Conservation (phyloP, 2,888 invertebrate genomes). For the Mesodorylaimus sp. region DNA sequence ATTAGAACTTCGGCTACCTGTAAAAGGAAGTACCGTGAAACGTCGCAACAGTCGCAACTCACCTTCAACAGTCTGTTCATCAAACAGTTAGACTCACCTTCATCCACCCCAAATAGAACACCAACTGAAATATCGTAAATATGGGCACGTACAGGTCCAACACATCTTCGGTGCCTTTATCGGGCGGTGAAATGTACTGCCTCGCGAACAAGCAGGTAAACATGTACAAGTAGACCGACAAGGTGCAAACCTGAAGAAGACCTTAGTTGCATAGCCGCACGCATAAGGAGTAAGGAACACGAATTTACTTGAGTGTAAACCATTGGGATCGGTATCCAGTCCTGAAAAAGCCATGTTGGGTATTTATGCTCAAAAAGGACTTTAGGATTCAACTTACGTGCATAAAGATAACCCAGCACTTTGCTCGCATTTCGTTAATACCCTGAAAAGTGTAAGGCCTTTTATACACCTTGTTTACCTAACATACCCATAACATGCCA, state of each 20-base stretch:
- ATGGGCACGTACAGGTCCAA: not conserved
- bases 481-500: too few relatives aligned
- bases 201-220: not conserved
- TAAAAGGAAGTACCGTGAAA: not conserved
- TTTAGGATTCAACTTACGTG: too few relatives aligned
- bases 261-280: too few relatives aligned
- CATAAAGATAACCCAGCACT: slow-evolving; percentile 5
- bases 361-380: too few relatives aligned
- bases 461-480: too few relatives aligned
- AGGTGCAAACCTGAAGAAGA: not conserved
- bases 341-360: not conserved
- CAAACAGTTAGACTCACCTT: not conserved
- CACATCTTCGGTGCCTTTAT: not conserved
- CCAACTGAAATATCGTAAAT: slow-evolving; percentile 1
- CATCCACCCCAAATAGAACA: slow-evolving; percentile 1
- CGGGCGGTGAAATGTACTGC: not conserved
- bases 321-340: slow-evolving; percentile 4
- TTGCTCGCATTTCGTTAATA: not conserved
- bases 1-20: not conserved
- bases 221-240: slow-evolving; percentile 3
- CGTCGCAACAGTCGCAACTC: too few relatives aligned
- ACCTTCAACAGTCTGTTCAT: too few relatives aligned
- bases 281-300: too few relatives aligned
- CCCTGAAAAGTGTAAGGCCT: too few relatives aligned
- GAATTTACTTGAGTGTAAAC: slow-evolving; percentile 4